Evolutionary conservation across 2,888 invertebrate species (phyloP).

Genomic region (Mayetiola destructor): DNA sequence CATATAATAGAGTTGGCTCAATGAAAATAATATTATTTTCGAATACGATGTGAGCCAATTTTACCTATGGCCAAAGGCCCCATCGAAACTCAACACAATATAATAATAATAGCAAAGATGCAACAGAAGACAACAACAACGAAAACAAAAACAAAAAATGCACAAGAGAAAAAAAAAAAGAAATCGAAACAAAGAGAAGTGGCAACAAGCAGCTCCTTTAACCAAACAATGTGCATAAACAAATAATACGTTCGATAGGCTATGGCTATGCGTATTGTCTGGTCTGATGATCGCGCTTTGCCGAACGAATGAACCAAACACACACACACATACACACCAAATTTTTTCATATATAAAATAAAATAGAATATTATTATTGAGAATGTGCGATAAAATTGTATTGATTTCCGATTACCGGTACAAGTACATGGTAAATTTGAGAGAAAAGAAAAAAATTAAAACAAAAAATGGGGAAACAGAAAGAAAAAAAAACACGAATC

Average conservation of each 20-base stretch:
- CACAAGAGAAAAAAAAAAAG: not conserved
- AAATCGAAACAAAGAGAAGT: not conserved
- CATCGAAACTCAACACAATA: not conserved
- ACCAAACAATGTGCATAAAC: not conserved
- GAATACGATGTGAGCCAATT: not conserved
- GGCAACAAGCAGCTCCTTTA: not conserved
- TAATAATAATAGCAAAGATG: not conserved
- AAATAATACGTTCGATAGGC: conserved; percentile 3
- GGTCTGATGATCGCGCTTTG: not conserved
- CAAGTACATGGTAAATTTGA: not conserved
- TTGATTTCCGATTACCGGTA: not conserved
- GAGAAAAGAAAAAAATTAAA: not conserved
- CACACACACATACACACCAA: too few species aligned
- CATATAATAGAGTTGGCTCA: not conserved
- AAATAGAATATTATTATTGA: not conserved
- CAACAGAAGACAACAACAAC: not conserved
- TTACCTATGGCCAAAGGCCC: not conserved
- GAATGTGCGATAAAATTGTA: conserved; percentile 9
- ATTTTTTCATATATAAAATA: not conserved
- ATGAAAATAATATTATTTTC: not conserved
- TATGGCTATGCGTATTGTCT: conserved; percentile 1
- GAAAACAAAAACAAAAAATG: not conserved
- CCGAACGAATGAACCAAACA: not conserved
- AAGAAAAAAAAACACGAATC: not conserved
- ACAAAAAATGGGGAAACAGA: not conserved